A percentile compares a stretch with the other conserved stretches of the same genome.
phyloP scores from a whole-genome alignment of 2,113 vertebrate species.

The Melanostigma gelatinosum region DNA sequence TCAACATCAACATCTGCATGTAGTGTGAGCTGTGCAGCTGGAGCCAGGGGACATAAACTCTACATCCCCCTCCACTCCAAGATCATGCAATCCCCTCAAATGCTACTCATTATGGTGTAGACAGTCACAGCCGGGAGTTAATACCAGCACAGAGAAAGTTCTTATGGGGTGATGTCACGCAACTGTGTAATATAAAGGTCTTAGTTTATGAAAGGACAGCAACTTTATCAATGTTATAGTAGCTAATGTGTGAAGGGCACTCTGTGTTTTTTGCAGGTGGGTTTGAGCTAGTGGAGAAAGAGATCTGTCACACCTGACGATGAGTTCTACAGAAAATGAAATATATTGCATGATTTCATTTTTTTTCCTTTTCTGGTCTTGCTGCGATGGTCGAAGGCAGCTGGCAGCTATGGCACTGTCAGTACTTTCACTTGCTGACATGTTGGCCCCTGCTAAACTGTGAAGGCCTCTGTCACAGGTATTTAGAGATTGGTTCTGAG shows the following conservation, averaged over 20 bases:
- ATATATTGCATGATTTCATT: constrained; percentile 35
- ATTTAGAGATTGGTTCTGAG: constrained; percentile 55
- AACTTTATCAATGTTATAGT: not conserved
- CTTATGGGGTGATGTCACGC: constrained; percentile 29
- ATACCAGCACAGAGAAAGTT: constrained; percentile 33
- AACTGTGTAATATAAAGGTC: constrained; percentile 20
- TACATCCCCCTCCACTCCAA: not conserved
- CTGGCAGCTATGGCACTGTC: constrained; percentile 38
- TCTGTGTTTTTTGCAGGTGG: not conserved
- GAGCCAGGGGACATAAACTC: constrained; percentile 25
- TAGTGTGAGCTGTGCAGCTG: constrained; percentile 21
- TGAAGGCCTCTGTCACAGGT: constrained; percentile 53
- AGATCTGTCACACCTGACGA: constrained; percentile 26
- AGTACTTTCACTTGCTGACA: constrained; percentile 46
- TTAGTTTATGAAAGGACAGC: not conserved
- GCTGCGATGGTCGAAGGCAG: constrained; percentile 16
- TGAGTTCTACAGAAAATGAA: constrained; percentile 41
- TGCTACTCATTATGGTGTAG: constrained; percentile 27
- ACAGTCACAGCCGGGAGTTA: constrained; percentile 34
- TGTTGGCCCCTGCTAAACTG: constrained; percentile 48
- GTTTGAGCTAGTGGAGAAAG: constrained; percentile 22
- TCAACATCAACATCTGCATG: constrained; percentile 27
- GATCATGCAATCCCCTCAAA: constrained; percentile 24
- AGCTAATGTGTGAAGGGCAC: constrained; percentile 17
- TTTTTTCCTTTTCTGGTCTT: constrained; percentile 17